phyloP scores from a whole-genome alignment of 2,113 vertebrate species.

The Lycaon pictus region DNA sequence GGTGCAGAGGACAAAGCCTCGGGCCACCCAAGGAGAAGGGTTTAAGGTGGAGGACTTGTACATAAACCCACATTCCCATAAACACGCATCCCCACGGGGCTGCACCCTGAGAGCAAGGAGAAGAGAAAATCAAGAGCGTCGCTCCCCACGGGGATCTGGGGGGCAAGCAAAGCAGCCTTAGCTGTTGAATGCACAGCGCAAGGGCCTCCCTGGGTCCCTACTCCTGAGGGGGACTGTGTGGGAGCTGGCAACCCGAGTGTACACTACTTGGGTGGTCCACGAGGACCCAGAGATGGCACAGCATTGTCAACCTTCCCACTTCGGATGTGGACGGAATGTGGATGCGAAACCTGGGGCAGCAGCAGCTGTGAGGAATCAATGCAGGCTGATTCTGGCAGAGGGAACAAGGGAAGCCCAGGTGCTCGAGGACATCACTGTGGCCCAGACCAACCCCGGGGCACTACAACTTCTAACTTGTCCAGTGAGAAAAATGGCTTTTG shows the following conservation, averaged over 20 bases:
- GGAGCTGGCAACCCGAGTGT: not conserved
- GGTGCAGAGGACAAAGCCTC: not conserved
- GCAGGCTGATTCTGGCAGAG: not conserved
- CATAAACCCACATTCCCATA: not conserved
- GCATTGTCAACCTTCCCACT: not conserved
- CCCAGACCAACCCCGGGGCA: fast-evolving
- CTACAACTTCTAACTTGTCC: not conserved
- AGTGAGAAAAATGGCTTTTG: not conserved
- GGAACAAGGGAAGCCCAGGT: not conserved
- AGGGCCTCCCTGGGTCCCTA: not conserved
- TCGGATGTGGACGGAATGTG: not conserved
- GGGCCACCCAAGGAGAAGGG: not conserved
- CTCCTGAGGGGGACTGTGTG: fast-evolving
- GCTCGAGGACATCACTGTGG: no score
- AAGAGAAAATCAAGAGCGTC: not conserved
- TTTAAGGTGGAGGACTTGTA: not conserved
- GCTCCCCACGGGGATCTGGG: not conserved
- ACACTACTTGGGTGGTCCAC: not conserved
- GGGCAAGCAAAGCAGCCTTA: not conserved
- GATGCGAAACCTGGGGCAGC: not conserved
- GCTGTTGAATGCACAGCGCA: not conserved
- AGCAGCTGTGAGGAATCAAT: not conserved
- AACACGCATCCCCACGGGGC: not conserved
- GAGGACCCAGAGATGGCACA: not conserved
- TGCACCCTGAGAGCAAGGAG: not conserved